Base-by-base conservation (phyloP, 2,113 vertebrate genomes). In the Benitochromis conjunctus region DNA sequence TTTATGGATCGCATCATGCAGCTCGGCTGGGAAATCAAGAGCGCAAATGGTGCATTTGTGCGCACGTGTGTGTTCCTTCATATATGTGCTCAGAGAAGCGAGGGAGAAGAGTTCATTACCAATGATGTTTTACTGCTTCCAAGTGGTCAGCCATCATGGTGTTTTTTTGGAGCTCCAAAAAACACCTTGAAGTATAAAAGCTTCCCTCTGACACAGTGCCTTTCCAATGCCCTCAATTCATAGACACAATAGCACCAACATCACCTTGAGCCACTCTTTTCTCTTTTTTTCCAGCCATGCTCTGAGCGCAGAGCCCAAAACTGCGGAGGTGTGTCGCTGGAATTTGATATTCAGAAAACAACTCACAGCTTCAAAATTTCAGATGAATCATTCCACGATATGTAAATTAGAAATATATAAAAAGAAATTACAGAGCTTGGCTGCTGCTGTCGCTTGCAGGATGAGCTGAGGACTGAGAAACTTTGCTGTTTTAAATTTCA, bases 11-110 rank as follows among this genome's bases (percentile, higher is more conserved):
- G 5, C 69, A 89, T 79, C 66, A 21, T 18, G 58, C 38, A 18
- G 62, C 56, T 79, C 53, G 14, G 71, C 57, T 60, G 90, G 93
- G 88, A 92, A 92, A 94, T 89, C 83, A 92, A 90, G 41, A 76
- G 80, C n/a, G 3, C 34, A 64, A 89, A 87, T 79, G 16, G 54
- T 83, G 86, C 62, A 60, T 90, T 26, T 64, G 79, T 69, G 88
- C 56, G 24, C 38, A 69, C 19, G 58, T 81, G 77, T 62, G 58
- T 83, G 64, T 84, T 83, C 4, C 57, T 62, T 36, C 60, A 83
- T n/a, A 34, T 79, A 56, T n/a, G 80, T 82, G 71, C 6, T 9
- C 18, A 56, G 57, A 58, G 76, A 79, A 24, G 19, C 21, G 12
- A 41, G 48, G 53, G 34, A 85, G 51, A 48, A 38, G 34, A 19